Percentiles rank a stretch among this genome's conserved stretches.
phyloP scores from a whole-genome alignment of 2,888 invertebrate genomes.

The Empis livida region DNA sequence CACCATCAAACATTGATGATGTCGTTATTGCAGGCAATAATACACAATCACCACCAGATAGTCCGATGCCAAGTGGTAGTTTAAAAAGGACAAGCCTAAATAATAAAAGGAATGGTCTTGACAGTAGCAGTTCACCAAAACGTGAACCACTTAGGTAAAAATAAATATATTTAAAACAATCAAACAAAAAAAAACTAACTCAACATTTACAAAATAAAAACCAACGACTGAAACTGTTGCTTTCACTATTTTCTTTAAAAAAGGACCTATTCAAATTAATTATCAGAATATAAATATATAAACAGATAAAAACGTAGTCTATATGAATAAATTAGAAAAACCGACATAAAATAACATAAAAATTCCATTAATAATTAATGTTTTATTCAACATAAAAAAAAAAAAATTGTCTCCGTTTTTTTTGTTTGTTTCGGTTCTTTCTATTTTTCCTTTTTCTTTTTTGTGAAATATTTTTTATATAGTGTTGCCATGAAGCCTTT shows the following conservation, averaged over 20 bases:
- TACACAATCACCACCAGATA: conserved; percentile 43
- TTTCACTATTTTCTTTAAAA: background rate
- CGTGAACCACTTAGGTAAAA: conserved; percentile 32
- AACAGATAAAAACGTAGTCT: too few species aligned
- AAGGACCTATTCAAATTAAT: background rate
- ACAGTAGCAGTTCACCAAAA: conserved; percentile 29
- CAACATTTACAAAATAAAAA: too few species aligned
- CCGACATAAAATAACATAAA: too few species aligned
- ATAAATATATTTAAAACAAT: background rate
- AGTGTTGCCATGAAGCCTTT: conserved; percentile 52
- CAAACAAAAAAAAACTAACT: background rate
- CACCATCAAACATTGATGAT: conserved; percentile 47
- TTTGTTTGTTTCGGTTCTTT: too few species aligned
- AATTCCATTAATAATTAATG: too few species aligned
- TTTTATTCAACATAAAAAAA: too few species aligned
- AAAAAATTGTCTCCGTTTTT: too few species aligned
- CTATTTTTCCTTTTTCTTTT: conserved; percentile 4
- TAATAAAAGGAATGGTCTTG: conserved; percentile 29
- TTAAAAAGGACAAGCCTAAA: conserved; percentile 28
- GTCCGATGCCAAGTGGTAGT: conserved; percentile 34
- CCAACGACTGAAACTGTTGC: too few species aligned
- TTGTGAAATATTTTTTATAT: conserved; percentile 13
- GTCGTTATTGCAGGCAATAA: conserved; percentile 40
- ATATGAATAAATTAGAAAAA: too few species aligned
- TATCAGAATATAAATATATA: too few species aligned